phyloP scores from a whole-genome alignment of 2,888 invertebrate genomes.

The Caenorhabditis doughertyi region DNA sequence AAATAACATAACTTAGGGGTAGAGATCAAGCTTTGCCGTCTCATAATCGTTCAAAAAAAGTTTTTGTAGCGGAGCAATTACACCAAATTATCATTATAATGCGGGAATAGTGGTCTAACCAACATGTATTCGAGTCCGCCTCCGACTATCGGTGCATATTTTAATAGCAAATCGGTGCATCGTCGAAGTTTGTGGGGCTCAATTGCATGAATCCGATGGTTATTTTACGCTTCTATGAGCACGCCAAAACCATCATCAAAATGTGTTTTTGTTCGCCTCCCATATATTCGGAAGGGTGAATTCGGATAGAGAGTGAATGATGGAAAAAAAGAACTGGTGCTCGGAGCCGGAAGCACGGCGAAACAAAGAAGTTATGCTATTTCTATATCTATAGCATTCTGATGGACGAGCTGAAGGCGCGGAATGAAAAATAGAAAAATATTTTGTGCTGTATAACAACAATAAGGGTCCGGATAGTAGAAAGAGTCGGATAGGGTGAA shows the following conservation, averaged over 20 bases:
- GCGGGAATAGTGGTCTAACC: not conserved
- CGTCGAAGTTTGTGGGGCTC: conserved; percentile 15
- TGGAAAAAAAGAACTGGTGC: not conserved
- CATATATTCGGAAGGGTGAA: conserved; percentile 10
- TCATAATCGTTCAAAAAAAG: conserved; percentile 12
- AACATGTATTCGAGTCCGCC: not conserved
- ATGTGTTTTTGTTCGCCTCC: conserved; percentile 42
- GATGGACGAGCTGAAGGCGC: not conserved
- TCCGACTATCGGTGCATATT: conserved; percentile 20
- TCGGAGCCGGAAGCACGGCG: not conserved
- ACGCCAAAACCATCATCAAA: conserved; percentile 52
- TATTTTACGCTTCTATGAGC: conserved; percentile 54
- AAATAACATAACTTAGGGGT: too few relatives aligned
- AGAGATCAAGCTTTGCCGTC: too few relatives aligned
- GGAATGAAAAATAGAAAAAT: conserved; percentile 21
- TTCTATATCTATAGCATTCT: not conserved
- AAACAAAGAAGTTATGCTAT: conserved; percentile 36
- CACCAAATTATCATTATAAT: conserved; percentile 36
- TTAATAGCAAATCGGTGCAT: conserved; percentile 22
- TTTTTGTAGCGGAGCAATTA: conserved; percentile 14
- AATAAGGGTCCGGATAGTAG: conserved; percentile 21
- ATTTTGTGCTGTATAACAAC: conserved; percentile 16
- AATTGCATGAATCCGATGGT: conserved; percentile 36
- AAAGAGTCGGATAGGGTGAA: not conserved
- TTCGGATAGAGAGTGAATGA: conserved; percentile 6